A percentile compares a stretch with the other conserved stretches of the same genome.
These are phyloP conservation scores for Ormyrus pomaceus DNA, from an alignment of 2,888 invertebrate species.

Conservation along the genomic window DNA sequence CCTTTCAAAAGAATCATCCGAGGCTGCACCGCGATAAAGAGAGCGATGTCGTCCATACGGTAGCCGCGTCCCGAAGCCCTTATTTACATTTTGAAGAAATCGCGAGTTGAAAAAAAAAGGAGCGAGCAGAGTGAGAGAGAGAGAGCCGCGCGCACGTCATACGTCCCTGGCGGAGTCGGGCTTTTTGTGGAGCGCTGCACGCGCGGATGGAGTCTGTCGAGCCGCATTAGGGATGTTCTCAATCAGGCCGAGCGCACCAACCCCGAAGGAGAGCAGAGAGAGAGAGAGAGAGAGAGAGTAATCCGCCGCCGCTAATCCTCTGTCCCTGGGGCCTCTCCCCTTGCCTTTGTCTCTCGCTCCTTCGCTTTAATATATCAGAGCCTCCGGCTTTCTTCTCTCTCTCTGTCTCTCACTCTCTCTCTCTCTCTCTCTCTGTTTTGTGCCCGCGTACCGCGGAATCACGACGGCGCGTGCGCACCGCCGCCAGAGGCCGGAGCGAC, in stretches of 20 bases:
- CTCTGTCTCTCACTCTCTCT: slow-evolving; percentile 3
- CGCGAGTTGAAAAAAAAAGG: slow-evolving; percentile 55
- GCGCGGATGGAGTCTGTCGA: slow-evolving; percentile 78
- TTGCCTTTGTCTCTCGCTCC: slow-evolving; percentile 67
- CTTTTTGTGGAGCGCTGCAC: slow-evolving; percentile 69
- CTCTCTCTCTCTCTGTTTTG: slow-evolving; percentile 52
- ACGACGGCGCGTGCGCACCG: neutral
- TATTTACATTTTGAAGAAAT: slow-evolving; percentile 61
- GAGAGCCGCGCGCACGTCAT: no score
- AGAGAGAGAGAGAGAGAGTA: slow-evolving; percentile 59
- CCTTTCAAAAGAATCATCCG: no score
- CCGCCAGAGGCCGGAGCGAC: neutral
- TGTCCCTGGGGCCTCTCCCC: slow-evolving; percentile 65
- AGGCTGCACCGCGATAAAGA: no score
- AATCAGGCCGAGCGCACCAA: slow-evolving; percentile 73
- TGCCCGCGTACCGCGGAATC: slow-evolving; percentile 58
- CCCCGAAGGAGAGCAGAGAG: slow-evolving; percentile 60
- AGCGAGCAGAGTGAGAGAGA: slow-evolving; percentile 56
- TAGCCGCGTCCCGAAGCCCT: slow-evolving; percentile 55
- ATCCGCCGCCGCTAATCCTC: slow-evolving; percentile 73
- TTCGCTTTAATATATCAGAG: slow-evolving; percentile 59
- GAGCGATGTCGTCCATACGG: neutral
- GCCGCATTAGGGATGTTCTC: slow-evolving; percentile 78
- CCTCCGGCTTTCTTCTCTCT: slow-evolving; percentile 1
- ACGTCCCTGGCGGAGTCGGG: slow-evolving; percentile 59